Evolutionary conservation across 2,888 invertebrate genomes (phyloP), one percentile per base, ranked within the genome.

Genomic region (Folsomia manolachei): DNA sequence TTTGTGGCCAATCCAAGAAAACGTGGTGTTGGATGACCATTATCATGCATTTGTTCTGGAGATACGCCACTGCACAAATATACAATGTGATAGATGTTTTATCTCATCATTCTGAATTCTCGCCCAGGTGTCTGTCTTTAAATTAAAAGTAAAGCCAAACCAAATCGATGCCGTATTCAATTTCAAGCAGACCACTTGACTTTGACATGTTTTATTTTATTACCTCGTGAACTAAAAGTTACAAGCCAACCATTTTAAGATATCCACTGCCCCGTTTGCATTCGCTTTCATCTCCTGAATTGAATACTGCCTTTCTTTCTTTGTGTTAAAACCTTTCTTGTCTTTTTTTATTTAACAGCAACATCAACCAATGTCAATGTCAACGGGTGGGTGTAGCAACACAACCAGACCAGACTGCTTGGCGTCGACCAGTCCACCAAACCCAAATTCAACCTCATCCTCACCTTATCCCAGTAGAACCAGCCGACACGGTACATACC

Each of bases 181-280:
- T 56, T 56, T 56, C 56, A 51, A 9, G 9, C 9, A 51, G 18
- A 9, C 51, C 9, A 9, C 18, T 51, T 11, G 18, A 51, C 18
- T 51, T 56, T 56, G 56, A 56, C 56, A 56, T 56, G 56, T 56
- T 56, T 56, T 56, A 56, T 56, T 56, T 56, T 56, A 56, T 56
- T 56, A 56, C 56, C 56, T 56, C 21, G 56, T 56, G 39, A 39
- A 39, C 39, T 14, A 39, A 14, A 39, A n/a, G n/a, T n/a, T n/a
- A n/a, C n/a, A n/a, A n/a, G n/a, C n/a, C n/a, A n/a, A n/a, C n/a
- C n/a, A n/a, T n/a, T n/a, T n/a, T n/a, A n/a, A n/a, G n/a, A n/a
- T n/a, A n/a, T n/a, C n/a, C n/a, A n/a, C n/a, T n/a, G n/a, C n/a
- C n/a, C n/a, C n/a, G n/a, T n/a, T n/a, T n/a, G n/a, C n/a, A n/a